Conservation (phyloP, 2,888 invertebrate genomes). For the Plusia festucae region DNA sequence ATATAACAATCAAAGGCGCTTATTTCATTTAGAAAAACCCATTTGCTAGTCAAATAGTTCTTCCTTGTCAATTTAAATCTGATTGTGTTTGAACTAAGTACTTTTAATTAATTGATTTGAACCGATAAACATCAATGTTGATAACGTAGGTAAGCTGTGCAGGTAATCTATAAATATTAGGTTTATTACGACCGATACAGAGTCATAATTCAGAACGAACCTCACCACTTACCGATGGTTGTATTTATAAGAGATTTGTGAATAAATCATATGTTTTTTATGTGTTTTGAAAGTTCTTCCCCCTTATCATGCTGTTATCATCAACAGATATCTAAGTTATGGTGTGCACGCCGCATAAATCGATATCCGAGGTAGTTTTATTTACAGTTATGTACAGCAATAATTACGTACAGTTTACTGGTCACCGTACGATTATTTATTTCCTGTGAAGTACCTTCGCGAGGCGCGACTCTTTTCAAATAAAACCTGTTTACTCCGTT, state of each 20-base stretch:
- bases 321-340: constrained; percentile 46
- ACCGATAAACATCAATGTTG: constrained; percentile 8
- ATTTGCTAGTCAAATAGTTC: neutral
- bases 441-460: constrained; percentile 40
- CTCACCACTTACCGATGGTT: constrained; percentile 20
- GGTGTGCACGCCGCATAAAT: constrained; percentile 41
- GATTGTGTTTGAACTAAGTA: constrained; percentile 23
- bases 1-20: constrained; percentile 25
- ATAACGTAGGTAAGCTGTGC: no score
- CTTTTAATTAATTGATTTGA: constrained; percentile 19
- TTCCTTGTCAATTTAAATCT: constrained; percentile 14
- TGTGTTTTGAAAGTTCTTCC: constrained; percentile 39
- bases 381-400: constrained; percentile 41
- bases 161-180: constrained; percentile 3
- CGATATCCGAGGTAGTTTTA: constrained; percentile 38
- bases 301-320: constrained; percentile 45
- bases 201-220: constrained; percentile 29
- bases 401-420: constrained; percentile 49
- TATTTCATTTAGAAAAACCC: constrained; percentile 14
- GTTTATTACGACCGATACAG: constrained; percentile 13
- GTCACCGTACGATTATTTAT: constrained; percentile 43
- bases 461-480: constrained; percentile 49
- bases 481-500: constrained; percentile 65
- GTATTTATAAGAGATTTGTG: constrained; percentile 34
- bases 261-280: constrained; percentile 52